Conservation (phyloP, 1,140 invertebrate genomes). For the Drosophila takahashii region DNA sequence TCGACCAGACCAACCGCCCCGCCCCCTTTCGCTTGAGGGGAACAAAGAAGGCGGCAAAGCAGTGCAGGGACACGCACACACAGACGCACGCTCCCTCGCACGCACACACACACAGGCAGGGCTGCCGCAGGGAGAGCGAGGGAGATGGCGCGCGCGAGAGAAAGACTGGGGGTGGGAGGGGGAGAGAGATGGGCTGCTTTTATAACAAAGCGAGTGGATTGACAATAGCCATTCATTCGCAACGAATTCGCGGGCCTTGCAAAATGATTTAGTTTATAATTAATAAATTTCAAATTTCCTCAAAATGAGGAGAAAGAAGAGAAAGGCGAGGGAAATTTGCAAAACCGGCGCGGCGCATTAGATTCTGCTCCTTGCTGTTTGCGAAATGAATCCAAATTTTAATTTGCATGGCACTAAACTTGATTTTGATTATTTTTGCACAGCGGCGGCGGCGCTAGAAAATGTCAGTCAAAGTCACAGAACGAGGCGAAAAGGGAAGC, state of each 20-base stretch:
- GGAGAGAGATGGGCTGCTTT: conserved; percentile 25
- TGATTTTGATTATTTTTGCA: conserved; percentile 51
- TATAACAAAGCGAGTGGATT: conserved; percentile 57
- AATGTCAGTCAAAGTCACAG: conserved; percentile 72
- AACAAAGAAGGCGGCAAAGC: conserved; percentile 76
- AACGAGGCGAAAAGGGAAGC: conserved; percentile 42
- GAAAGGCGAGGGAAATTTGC: conserved; percentile 56
- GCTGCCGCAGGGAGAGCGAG: neutral
- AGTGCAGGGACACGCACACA: conserved; percentile 63
- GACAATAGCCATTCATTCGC: conserved; percentile 46
- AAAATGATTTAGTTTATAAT: conserved; percentile 44
- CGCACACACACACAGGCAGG: conserved; percentile 11
- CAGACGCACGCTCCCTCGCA: conserved; percentile 17
- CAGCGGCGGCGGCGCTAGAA: conserved; percentile 32
- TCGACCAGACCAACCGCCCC: conserved; percentile 13
- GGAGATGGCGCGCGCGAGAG: neutral
- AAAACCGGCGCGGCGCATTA: conserved; percentile 62
- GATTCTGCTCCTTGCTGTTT: conserved; percentile 3
- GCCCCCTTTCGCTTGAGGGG: conserved; percentile 24
- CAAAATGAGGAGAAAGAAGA: conserved; percentile 60
- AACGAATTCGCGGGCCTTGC: conserved; percentile 28
- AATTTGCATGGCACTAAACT: conserved; percentile 48
- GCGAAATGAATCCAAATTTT: conserved; percentile 26
- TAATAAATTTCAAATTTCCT: too few relatives aligned
- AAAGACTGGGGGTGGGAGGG: conserved; percentile 10